Evolutionary conservation across 2,113 vertebrate genomes (phyloP), one percentile per base, ranked within the genome.

Genomic region (Laticauda laticaudata): DNA sequence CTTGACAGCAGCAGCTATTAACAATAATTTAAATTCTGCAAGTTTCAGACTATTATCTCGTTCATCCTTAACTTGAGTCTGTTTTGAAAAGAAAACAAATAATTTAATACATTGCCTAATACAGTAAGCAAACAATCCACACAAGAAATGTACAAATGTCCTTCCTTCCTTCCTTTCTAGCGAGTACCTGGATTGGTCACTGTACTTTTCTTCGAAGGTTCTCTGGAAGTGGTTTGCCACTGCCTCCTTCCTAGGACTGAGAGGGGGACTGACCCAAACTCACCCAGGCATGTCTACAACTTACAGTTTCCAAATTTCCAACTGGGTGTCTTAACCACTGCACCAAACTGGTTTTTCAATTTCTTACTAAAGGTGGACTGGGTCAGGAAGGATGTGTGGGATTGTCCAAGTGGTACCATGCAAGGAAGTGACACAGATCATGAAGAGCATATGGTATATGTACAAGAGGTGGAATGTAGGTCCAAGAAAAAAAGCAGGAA

Each of bases 21-120:
- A 98, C 91, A 98, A 98, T 95, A 99, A 96, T 90, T 98, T 99
- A 95, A 99, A 99, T 94, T 99, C 98, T 39, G 99, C 99, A 97
- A 99, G 97, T 96, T 98, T 98, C 93, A 98, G 95, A 95, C 97
- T 95, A 88, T 98, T 97, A 95, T 99, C 97, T 92, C 98, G 98
- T 18, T 98, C 97, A 96, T 98, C 96, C 94, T 94, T 92, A 96
- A 95, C 93, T 64, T 95, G 93, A 94, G 92, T 90, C 98, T 98
- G 69, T 90, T 85, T 56, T 57, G 93, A 64, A 53, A 96, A 95
- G 95, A 90, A 14, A 92, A 92, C 12, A 87, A 0, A 95, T 87
- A 94, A 92, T 90, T 95, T 92, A 1, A 95, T 57, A 91, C 29
- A 69, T 34, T 69, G 12, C 24, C 5, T 11, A 91, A 96, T 95